Evolutionary conservation across 2,888 invertebrate species (phyloP).

Genomic region (Tinea pellionella): DNA sequence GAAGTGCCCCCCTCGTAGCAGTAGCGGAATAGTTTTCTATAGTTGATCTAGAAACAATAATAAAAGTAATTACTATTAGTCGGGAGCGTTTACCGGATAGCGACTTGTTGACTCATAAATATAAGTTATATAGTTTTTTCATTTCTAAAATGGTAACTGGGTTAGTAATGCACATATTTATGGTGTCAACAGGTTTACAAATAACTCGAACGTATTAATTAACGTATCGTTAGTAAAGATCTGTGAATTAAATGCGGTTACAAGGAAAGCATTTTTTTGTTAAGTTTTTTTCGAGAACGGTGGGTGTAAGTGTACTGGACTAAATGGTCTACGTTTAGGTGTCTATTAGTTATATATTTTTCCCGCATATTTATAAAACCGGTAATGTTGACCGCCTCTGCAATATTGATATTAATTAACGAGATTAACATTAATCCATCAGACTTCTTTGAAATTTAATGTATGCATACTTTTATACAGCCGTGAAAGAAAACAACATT

Average conservation of each 20-base stretch:
- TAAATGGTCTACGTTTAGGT: background rate
- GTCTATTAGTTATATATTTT: background rate
- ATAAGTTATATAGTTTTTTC: background rate
- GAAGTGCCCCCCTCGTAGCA: background rate
- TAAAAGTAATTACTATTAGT: background rate
- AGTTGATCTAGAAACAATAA: background rate
- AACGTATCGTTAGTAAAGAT: background rate
- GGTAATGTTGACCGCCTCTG: background rate
- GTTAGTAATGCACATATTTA: slow-evolving; percentile 12
- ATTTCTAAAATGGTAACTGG: slow-evolving; percentile 6
- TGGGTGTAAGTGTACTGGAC: background rate
- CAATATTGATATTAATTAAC: background rate
- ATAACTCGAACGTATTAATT: background rate
- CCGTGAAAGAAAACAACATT: background rate
- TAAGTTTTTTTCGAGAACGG: background rate
- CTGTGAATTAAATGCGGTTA: background rate
- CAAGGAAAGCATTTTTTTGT: background rate
- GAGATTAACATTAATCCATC: background rate
- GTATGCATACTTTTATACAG: background rate
- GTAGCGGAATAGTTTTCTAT: slow-evolving; percentile 1
- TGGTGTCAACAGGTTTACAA: slow-evolving; percentile 9
- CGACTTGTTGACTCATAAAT: slow-evolving; percentile 4
- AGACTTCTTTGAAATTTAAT: background rate
- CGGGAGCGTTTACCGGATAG: slow-evolving; percentile 2
- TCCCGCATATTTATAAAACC: background rate